A percentile compares a stretch with the other conserved stretches of the same genome.
These are phyloP conservation scores for Anthoscopus minutus DNA, from an alignment of 2,113 vertebrate genomes.

Conservation along the genomic window DNA sequence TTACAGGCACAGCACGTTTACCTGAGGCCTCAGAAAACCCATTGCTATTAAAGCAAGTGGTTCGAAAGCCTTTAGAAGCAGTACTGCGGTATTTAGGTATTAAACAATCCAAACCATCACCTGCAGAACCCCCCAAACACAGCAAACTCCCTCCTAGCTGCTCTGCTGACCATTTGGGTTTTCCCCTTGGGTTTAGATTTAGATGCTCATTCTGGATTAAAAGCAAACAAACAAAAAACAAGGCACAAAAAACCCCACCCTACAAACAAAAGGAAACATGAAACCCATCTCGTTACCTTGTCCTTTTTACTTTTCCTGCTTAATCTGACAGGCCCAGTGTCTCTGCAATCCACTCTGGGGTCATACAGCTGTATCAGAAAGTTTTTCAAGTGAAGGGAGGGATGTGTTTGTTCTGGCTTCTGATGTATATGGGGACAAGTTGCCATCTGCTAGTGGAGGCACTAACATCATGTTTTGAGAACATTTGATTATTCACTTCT, in stretches of 20 bases:
- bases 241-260: background rate
- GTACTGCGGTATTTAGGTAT: constrained; percentile 92
- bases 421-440: background rate
- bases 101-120: background rate
- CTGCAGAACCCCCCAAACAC: background rate
- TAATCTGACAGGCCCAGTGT: background rate
- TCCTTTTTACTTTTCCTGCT: background rate
- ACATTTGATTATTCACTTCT: background rate
- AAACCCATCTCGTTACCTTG: background rate
- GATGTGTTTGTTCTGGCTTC: background rate
- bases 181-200: background rate
- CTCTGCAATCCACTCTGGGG: background rate
- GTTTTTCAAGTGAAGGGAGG: background rate
- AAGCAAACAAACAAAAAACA: background rate
- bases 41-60: constrained; percentile 80
- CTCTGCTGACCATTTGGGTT: background rate
- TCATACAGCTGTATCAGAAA: background rate
- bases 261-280: background rate
- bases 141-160: background rate
- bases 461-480: background rate
- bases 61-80: constrained; percentile 91
- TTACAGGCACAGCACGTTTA: constrained; percentile 85
- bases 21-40: constrained; percentile 85
- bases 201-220: background rate
- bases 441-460: background rate